Base-by-base conservation (phyloP, 1,140 invertebrate genomes). In the Thaumetopoea pityocampa region DNA sequence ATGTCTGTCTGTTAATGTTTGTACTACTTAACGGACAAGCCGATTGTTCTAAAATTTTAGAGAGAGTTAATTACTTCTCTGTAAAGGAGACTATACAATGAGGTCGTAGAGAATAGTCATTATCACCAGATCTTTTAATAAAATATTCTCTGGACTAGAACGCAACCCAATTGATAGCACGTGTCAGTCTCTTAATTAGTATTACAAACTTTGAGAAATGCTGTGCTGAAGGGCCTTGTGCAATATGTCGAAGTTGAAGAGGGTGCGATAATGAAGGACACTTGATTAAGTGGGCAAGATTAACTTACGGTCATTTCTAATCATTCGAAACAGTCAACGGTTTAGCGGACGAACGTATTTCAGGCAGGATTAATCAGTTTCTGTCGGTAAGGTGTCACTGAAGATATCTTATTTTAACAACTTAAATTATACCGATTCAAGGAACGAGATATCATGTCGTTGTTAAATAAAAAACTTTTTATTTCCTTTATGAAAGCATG, bases 181-280 rank as follows among this genome's bases (percentile, higher is more conserved):
- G 33, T 49, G 45, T 38, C 32, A 43, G 35, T 10, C 24, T 35
- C 20, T 58, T 64, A 67, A 64, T 64, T 59, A 57, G 58, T 27
- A n/a, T n/a, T n/a, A 52, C 27, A 10, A 18, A 32, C 14, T 36
- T 28, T 62, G 57, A 65, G 51, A 62, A 64, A 70, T 67, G 53
- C 40, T 37, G 17, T 22, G 37, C 42, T 48, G 45, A 53, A 33
- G 30, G 34, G 56, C 35, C 33, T 45, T 17, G 22, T 42, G 18
- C 34, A 27, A 52, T 33, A 20, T 58, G 59, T 55, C 47, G 27
- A 26, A 20, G 9, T 22, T 64, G 52, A 59, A 35, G 60, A 51
- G 51, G 53, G 49, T 57, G 34, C 24, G 29, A 9, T 61, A 58
- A 65, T 56, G 57, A 65, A 60, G 23, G 23, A 17, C 35, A 24